phyloP scores from a whole-genome alignment of 2,797 vertebrate genomes.

The Pipistrellus pygmaeus region DNA sequence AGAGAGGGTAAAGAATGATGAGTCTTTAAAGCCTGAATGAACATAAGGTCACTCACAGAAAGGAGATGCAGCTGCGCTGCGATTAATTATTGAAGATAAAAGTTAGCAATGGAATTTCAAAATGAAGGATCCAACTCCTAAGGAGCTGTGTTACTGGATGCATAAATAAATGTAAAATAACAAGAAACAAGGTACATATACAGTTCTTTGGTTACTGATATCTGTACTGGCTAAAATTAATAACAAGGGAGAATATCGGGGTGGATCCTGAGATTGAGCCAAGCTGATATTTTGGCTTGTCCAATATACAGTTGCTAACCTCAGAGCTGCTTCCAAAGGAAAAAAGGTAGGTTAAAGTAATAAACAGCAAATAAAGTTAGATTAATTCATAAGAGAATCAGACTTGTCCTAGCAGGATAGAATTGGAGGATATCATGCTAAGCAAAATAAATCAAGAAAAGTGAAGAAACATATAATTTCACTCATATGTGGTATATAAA shows the following conservation, averaged over 20 bases:
- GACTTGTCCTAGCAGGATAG: background rate
- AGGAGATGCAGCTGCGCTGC: background rate
- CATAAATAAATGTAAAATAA: conserved; percentile 21
- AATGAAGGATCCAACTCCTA: background rate
- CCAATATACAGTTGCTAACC: background rate
- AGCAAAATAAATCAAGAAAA: background rate
- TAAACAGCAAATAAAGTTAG: conserved; percentile 5
- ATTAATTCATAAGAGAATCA: conserved; percentile 24
- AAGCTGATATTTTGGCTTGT: conserved; percentile 28
- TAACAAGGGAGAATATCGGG: conserved; percentile 1
- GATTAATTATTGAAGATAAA: background rate
- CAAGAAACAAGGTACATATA: conserved; percentile 22
- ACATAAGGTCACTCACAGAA: conserved; percentile 22
- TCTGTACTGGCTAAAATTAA: conserved; percentile 26
- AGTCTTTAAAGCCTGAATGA: background rate
- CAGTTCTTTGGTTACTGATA: background rate
- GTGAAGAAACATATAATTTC: background rate
- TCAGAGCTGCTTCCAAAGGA: background rate
- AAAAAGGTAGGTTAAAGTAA: conserved; percentile 19
- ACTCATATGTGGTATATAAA: background rate
- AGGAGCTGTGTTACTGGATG: background rate
- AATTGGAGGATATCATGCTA: background rate
- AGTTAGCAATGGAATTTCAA: conserved; percentile 12
- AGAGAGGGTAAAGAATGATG: background rate
- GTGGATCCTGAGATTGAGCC: background rate